Base-by-base conservation (phyloP, 2,113 vertebrate genomes). In the Scytalopus superciliaris region DNA sequence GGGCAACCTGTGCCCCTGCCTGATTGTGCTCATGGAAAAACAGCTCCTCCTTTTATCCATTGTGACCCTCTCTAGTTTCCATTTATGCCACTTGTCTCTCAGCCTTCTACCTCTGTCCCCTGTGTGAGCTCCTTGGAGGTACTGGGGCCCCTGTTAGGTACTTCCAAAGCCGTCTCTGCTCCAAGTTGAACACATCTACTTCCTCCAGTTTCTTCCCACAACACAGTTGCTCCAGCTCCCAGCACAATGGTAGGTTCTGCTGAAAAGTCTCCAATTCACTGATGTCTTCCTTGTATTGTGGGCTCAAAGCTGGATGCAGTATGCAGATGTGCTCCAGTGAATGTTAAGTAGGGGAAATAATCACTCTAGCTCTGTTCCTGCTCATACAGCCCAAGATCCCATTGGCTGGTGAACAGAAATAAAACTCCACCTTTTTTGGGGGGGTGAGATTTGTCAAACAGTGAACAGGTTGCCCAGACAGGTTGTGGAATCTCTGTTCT, bases 401-500 rank as follows among this genome's bases (percentile, higher is more conserved):
- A n/a, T 21, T 44, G 24, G 3, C 13, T 56, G 17, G n/a, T 79
- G 55, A 74, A 31, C 6, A 28, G 64, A 49, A 73, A 49, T 47
- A 78, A 68, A 42, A 5, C 1, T 3, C 12, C 14, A 35, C 6
- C 4, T 6, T 18, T 30, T 55, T 35, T 3, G 3, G 0, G 1
- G 3, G 3, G 1, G 1, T 40, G 33, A 68, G 7, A 6, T 31
- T 57, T 5, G 7, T 53, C 16, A 78, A 64, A 53, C 42, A 74
- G 12, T 64, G 28, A 83, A 83, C 7, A 74, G 2, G 2, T 63
- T 78, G 17, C 53, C 35, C 56, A 44, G 17, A 70, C 3, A 39
- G 4, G 12, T 47, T 68, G 37, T 52, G 28, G 23, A 39, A 52
- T 39, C 30, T 21, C 33, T 67, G 0, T 27, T 69, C n/a, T 40